Conservation (phyloP, 2,888 invertebrate genomes). For the Erebia palarica region DNA sequence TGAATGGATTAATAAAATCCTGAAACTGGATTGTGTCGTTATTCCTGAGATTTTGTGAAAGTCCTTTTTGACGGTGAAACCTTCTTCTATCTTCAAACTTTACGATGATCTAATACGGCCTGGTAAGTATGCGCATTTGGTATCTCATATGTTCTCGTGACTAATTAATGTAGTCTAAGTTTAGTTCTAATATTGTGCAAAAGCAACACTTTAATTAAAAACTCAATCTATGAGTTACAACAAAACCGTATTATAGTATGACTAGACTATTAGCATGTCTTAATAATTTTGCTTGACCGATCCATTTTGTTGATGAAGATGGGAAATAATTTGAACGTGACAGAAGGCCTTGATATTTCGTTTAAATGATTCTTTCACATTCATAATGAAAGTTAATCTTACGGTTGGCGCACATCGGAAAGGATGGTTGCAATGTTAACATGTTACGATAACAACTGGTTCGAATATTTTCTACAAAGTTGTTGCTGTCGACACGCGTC, state of each 20-base stretch:
- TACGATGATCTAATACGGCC: too few relatives aligned
- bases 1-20: not conserved
- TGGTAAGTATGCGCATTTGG: too few relatives aligned
- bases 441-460: not conserved
- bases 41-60: not conserved
- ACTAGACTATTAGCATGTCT: not conserved
- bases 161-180: too few relatives aligned
- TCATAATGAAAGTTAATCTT: not conserved
- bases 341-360: slow-evolving; percentile 13
- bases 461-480: slow-evolving; percentile 1
- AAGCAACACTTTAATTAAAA: not conserved
- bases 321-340: not conserved
- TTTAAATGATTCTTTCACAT: slow-evolving; percentile 10
- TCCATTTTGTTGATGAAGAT: slow-evolving; percentile 9
- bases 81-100: not conserved
- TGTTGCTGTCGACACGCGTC: too few relatives aligned
- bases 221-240: not conserved
- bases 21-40: not conserved
- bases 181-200: too few relatives aligned
- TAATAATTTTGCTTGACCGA: not conserved
- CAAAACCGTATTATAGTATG: not conserved
- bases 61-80: not conserved
- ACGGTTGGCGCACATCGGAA: not conserved
- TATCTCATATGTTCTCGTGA: too few relatives aligned
- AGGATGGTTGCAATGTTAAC: not conserved